Evolutionary conservation across 1,140 invertebrate species (phyloP), one percentile per base, ranked within the genome.

Genomic region (Drosophila fuyamai): DNA sequence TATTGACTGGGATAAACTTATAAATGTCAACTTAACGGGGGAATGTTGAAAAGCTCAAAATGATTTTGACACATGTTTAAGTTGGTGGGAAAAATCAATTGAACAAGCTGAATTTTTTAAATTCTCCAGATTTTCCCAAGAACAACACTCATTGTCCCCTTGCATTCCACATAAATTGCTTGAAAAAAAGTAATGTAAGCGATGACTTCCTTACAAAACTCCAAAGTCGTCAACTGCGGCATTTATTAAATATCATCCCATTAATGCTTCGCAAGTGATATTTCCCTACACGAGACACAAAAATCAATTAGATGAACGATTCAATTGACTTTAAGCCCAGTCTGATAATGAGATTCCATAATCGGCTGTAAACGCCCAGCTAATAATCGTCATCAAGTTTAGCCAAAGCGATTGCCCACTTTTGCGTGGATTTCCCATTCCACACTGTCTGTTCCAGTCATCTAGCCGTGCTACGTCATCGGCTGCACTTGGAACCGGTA

Each of bases 341-440:
- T 46, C 57, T 32, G 32, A 47, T 47, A 47, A 47, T 38, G 14
- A 5, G 62, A 62, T 32, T 66, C 61, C 6, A 32, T 67, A 70
- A 71, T 48, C 54, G 35, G 16, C n/a, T 44, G 41, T 68, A 70
- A 71, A 57, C 63, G 50, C 51, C 65, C 50, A 68, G n/a, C 4
- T 56, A n/a, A 38, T 47, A 55, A 48, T 55, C 57, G 16, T 27
- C 16, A 56, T 55, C 53, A 41, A 16, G 41, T 40, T 27, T 23
- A 40, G 9, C n/a, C 27, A 46, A 68, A 14, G 62, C 62, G 23
- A 47, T 71, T 71, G 51, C 41, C 43, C 67, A 67, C 61, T 66
- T 68, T 47, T 67, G 27, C 9, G 60, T 53, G 73, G 74, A 78
- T 78, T 74, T 74, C 61, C 79, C 74, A 58, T 43, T 62, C 32